Evolutionary conservation across 1,140 invertebrate species (phyloP).

Genomic region (Diabrotica undecimpunctata): DNA sequence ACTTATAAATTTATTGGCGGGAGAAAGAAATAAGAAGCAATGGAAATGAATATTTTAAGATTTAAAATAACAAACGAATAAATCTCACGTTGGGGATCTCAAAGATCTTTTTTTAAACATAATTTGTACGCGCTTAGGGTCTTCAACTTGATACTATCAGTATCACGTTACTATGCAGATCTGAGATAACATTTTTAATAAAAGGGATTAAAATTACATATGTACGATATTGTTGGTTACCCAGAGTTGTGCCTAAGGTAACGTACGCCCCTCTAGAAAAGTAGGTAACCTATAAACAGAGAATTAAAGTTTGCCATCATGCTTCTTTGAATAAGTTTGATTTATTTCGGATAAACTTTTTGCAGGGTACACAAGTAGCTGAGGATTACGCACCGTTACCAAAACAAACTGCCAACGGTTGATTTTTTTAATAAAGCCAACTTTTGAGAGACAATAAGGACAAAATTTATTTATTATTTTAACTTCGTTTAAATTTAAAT

Average conservation of each 20-base stretch:
- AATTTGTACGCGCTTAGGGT: conserved; percentile 29
- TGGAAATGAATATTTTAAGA: conserved; percentile 31
- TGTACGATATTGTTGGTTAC: conserved; percentile 33
- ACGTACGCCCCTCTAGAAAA: conserved; percentile 32
- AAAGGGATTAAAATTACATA: conserved; percentile 41
- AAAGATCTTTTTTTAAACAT: conserved; percentile 21
- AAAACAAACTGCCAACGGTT: conserved; percentile 19
- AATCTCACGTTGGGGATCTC: conserved; percentile 30
- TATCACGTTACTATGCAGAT: conserved; percentile 42
- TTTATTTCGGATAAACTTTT: conserved; percentile 28
- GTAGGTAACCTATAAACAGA: conserved; percentile 35
- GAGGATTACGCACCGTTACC: conserved; percentile 15
- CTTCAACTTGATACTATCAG: conserved; percentile 39
- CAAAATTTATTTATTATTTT: too few relatives aligned
- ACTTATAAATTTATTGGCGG: conserved; percentile 11
- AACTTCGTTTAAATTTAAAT: too few relatives aligned
- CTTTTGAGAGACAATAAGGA: not conserved
- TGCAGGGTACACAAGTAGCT: conserved; percentile 9
- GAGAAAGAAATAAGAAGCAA: conserved; percentile 8
- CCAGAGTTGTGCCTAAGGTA: conserved; percentile 16
- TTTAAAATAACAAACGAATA: conserved; percentile 31
- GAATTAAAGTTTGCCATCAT: conserved; percentile 38
- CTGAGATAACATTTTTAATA: conserved; percentile 39
- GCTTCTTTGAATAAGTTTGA: conserved; percentile 41
- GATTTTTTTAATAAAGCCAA: conserved; percentile 1